Evolutionary conservation across 2,888 invertebrate genomes (phyloP), one percentile per base, ranked within the genome.

Genomic region (Epistrophe grossulariae): DNA sequence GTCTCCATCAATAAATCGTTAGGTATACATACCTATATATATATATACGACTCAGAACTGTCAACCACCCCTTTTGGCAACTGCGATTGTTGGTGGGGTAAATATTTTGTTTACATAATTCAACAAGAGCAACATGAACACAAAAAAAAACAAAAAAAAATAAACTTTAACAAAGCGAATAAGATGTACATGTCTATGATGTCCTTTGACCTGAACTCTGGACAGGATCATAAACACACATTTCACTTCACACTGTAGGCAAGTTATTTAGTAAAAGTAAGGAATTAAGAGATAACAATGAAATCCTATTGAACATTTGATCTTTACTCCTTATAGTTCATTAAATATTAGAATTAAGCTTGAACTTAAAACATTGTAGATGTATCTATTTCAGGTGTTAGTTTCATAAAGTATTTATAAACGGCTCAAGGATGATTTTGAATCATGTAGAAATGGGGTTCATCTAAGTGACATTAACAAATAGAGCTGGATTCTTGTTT

Each of bases 1-100:
- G 55, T 40, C 55, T 40, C 24, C 55, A 70, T 70, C 70, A 70
- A 70, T 70, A 70, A 70, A 70, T 70, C 70, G 70, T 70, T 70
- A 35, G 35, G 8, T 35, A 9, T 35, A 35, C n/a, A n/a, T n/a
- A n/a, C n/a, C n/a, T 35, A 43, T 52, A 43, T 15, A 24, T 24
- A 24, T 24, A 24, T 24, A 24, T 24, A 24, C 24, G 28, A 70
- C 55, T 38, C 70, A 40, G 40, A 2, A 40, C 40, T 38, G 38
- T 70, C 70, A 55, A 19, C 50, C 68, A 35, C 9, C 19, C 17
- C n/a, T n/a, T 5, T 43, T 31, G 48, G 48, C 48, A 35, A 48
- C n/a, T 15, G 28, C 8, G 15, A 28, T 55, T 15, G 43, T 6
- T 38, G 28, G 43, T 24, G 40, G 62, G n/a, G 45, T 66, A 48